phyloP scores from a whole-genome alignment of 1,140 invertebrate genomes.

The Meloidogyne exigua region DNA sequence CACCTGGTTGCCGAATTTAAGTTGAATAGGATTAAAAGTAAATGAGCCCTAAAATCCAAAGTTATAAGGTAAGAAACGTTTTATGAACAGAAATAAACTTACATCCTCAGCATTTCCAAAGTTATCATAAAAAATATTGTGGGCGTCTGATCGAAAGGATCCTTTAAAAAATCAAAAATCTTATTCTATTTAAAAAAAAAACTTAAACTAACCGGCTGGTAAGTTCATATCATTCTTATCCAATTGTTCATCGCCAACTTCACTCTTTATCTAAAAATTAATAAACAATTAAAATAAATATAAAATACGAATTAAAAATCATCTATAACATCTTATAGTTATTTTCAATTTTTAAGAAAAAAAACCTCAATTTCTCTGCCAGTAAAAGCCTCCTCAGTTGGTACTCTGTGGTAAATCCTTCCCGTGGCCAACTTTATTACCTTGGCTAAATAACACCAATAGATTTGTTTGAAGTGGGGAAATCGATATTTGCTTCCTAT shows the following conservation, averaged over 20 bases:
- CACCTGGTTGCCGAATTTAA: conserved; percentile 16
- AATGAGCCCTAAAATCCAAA: neutral
- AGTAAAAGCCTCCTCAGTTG: conserved; percentile 23
- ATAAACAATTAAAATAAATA: neutral
- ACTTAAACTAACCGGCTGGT: neutral
- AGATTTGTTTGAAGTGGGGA: conserved; percentile 40
- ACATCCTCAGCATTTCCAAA: conserved; percentile 21
- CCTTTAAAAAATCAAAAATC: neutral
- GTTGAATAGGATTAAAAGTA: conserved; percentile 13
- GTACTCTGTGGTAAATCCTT: conserved; percentile 30
- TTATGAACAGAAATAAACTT: neutral
- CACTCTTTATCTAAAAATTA: neutral
- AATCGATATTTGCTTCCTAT: conserved; percentile 38
- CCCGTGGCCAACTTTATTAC: conserved; percentile 26
- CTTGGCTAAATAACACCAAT: conserved; percentile 33
- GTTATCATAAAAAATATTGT: conserved; percentile 23
- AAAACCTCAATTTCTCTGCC: neutral
- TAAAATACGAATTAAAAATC: neutral
- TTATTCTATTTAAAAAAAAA: no score
- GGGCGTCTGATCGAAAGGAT: neutral
- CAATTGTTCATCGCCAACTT: neutral
- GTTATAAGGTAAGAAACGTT: neutral
- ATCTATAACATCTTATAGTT: no score
- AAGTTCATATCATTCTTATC: neutral
- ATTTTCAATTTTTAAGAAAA: no score